These are phyloP conservation scores for Phrynosoma blainvillii DNA, from an alignment of 2,113 vertebrate species.

Conservation along the genomic window DNA sequence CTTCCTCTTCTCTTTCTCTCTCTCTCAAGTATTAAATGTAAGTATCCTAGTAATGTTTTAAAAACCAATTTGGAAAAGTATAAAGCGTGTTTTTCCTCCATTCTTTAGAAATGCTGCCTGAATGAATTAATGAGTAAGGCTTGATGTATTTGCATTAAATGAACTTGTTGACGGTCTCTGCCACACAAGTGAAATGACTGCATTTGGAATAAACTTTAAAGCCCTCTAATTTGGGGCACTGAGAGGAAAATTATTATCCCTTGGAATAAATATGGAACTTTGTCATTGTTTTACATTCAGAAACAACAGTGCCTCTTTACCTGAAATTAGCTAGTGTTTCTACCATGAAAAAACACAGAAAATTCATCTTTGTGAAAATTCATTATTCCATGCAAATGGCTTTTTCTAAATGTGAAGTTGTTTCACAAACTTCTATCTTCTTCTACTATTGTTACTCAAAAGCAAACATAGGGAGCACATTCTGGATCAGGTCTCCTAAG, in stretches of 20 bases:
- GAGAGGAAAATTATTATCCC: background rate
- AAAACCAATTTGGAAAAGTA: background rate
- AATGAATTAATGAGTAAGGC: background rate
- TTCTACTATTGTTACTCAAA: background rate
- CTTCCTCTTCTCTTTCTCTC: background rate
- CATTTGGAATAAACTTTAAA: background rate
- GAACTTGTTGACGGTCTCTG: background rate
- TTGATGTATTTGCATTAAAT: background rate
- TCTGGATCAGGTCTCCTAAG: background rate
- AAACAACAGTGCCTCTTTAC: background rate
- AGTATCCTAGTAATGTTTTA: background rate
- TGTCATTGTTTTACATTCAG: background rate
- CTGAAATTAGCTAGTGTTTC: conserved; percentile 31
- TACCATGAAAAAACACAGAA: conserved; percentile 31
- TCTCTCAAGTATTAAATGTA: background rate
- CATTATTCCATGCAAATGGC: conserved; percentile 51
- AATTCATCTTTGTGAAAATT: conserved; percentile 23
- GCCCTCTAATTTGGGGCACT: background rate
- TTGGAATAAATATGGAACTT: background rate
- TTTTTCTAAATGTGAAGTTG: conserved; percentile 35
- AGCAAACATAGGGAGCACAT: background rate
- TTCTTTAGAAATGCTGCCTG: background rate
- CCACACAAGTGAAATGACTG: background rate
- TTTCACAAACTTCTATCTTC: conserved; percentile 41
- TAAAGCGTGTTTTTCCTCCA: background rate